Evolutionary conservation across 2,888 invertebrate genomes (phyloP).

Genomic region (Dastarcus helophoroides): DNA sequence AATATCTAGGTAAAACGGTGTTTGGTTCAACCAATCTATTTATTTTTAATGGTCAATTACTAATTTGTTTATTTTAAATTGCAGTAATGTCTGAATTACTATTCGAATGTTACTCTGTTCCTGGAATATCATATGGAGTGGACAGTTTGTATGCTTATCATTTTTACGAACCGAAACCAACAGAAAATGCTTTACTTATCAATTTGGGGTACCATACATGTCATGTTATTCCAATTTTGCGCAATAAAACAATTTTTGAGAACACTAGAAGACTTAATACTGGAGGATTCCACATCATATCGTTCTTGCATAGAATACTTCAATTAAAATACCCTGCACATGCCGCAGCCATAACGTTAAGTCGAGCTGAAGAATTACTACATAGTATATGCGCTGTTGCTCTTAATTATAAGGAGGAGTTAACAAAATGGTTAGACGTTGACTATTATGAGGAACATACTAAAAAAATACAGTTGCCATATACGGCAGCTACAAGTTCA

Average conservation of each 20-base stretch:
- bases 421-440: slow-evolving; percentile 67
- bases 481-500: slow-evolving; percentile 49
- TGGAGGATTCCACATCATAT: slow-evolving; percentile 76
- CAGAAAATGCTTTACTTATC: slow-evolving; percentile 61
- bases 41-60: slow-evolving; percentile 4
- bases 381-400: slow-evolving; percentile 72
- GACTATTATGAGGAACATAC: slow-evolving; percentile 77
- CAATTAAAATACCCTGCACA: slow-evolving; percentile 92
- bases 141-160: slow-evolving; percentile 66
- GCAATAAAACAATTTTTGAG: slow-evolving; percentile 54
- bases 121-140: slow-evolving; percentile 75
- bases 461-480: slow-evolving; percentile 77
- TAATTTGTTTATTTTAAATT: slow-evolving; percentile 26
- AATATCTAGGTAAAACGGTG: too few species aligned
- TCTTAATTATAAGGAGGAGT: slow-evolving; percentile 64
- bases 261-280: slow-evolving; percentile 74
- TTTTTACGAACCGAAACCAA: slow-evolving; percentile 46
- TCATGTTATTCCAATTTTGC: slow-evolving; percentile 75
- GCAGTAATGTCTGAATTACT: slow-evolving; percentile 87
- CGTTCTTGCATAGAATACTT: slow-evolving; percentile 73
- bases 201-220: slow-evolving; percentile 82
- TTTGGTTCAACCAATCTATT: too few species aligned
- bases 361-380: slow-evolving; percentile 76
- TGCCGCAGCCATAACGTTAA: slow-evolving; percentile 74
- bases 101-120: slow-evolving; percentile 86